These are phyloP conservation scores for Ephestia elutella DNA, from an alignment of 1,140 invertebrate species.

Conservation along the genomic window DNA sequence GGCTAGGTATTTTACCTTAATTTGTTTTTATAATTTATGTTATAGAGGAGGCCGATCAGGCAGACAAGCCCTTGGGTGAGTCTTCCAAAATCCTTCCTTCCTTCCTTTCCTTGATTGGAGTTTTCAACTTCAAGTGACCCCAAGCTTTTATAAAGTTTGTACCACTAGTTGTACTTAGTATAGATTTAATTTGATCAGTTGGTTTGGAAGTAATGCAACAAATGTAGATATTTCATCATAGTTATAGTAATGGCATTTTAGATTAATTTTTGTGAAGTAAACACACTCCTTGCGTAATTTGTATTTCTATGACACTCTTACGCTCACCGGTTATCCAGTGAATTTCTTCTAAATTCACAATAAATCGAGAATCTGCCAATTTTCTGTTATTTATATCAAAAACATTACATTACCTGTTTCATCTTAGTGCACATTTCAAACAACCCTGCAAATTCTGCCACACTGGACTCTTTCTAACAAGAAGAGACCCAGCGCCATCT, in stretches of 20 bases:
- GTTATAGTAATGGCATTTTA: background rate
- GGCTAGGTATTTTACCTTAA: background rate
- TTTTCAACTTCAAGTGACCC: background rate
- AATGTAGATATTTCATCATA: background rate
- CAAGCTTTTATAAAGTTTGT: too few species aligned
- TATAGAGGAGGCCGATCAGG: constrained; percentile 34
- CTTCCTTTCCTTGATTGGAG: constrained; percentile 10
- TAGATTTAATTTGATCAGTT: background rate
- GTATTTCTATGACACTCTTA: too few species aligned
- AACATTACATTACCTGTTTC: background rate
- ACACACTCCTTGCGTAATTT: too few species aligned
- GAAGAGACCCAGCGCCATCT: constrained; percentile 19
- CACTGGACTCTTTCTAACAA: constrained; percentile 19
- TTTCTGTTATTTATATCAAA: too few species aligned
- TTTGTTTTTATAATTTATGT: constrained; percentile 26
- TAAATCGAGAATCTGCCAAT: too few species aligned
- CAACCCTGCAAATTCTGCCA: constrained; percentile 16
- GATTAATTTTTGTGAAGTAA: background rate
- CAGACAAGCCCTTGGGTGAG: constrained; percentile 57
- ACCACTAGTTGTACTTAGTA: background rate
- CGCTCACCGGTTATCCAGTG: too few species aligned
- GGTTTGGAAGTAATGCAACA: too few species aligned
- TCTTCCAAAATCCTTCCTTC: constrained; percentile 18
- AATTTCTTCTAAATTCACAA: background rate
- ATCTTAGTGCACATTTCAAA: background rate